Percentiles rank a stretch among this genome's conserved stretches.
Evolutionary conservation across 2,113 vertebrate genomes (phyloP).

Genomic region (Aegithalos caudatus): DNA sequence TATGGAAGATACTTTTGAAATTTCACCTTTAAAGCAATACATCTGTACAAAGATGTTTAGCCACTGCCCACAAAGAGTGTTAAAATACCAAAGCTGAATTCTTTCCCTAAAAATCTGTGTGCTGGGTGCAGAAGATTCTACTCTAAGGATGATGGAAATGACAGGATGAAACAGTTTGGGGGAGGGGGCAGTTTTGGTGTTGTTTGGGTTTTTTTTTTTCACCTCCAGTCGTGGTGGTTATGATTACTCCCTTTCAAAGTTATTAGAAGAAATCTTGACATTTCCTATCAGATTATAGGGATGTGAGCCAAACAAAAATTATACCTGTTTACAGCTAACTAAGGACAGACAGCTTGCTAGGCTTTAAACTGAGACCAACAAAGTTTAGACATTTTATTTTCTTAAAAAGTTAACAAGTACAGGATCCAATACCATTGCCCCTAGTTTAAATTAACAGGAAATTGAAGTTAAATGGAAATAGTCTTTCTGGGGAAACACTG

Average conservation of each 20-base stretch:
- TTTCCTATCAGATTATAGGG: background rate
- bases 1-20: background rate
- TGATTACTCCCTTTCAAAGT: background rate
- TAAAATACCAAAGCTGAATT: background rate
- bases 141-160: background rate
- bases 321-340: background rate
- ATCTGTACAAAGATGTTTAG: background rate
- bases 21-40: background rate
- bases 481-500: background rate
- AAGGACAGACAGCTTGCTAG: background rate
- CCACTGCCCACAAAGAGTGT: background rate
- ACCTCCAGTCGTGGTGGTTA: background rate
- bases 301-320: conserved; percentile 13
- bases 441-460: conserved; percentile 31
- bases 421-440: background rate
- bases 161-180: background rate
- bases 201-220: background rate
- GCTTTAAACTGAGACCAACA: background rate
- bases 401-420: background rate
- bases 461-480: conserved; percentile 9
- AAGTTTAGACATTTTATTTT: background rate
- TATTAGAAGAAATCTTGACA: background rate
- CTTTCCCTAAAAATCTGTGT: background rate
- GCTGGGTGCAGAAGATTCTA: background rate
- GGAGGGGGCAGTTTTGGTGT: background rate